Base-by-base conservation (phyloP, 2,797 vertebrate genomes). In the Siniperca obscura region DNA sequence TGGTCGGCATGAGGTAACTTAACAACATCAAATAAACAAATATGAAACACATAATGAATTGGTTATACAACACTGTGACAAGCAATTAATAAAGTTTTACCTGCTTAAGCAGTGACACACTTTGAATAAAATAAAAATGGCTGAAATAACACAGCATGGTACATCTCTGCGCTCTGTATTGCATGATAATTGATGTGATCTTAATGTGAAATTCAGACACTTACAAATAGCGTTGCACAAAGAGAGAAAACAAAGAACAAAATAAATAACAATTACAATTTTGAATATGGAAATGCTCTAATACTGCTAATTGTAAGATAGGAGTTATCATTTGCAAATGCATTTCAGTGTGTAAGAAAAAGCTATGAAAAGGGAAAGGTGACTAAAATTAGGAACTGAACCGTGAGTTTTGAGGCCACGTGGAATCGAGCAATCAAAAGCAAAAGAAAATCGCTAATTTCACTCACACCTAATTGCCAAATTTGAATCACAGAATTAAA, bases 1-100 rank as follows among this genome's bases (percentile, higher is more conserved):
- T 70, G 79, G 70, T 56, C 61, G 69, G 4, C 9, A 77, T 27
- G 60, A 72, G 34, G 85, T 25, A 68, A 77, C 68, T 64, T 70
- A 66, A 76, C 56, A 34, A 60, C 55, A 60, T 53, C 36, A 14
- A 65, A 86, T 87, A 85, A 92, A 90, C 86, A 77, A 56, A 69
- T 69, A 53, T 65, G 71, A 88, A 88, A 74, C 90, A 89, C 81
- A 30, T 88, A 55, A 44, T 93, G 88, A 91, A 91, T 82, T 61
- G 21, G 78, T 76, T 50, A 87, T 81, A 61, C 83, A 90, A 85
- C 30, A 44, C 77, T 0, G 1, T 48, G 66, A 75, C 59, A 16
- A 14, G 65, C 10, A 52, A 27, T 74, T 52, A 81, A 67, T 68
- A 19, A 40, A 22, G 11, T 7, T 34, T 12, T 1, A 16, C 19